Evolutionary conservation across 2,888 invertebrate genomes (phyloP).

Genomic region (Siphlonurus alternatus): DNA sequence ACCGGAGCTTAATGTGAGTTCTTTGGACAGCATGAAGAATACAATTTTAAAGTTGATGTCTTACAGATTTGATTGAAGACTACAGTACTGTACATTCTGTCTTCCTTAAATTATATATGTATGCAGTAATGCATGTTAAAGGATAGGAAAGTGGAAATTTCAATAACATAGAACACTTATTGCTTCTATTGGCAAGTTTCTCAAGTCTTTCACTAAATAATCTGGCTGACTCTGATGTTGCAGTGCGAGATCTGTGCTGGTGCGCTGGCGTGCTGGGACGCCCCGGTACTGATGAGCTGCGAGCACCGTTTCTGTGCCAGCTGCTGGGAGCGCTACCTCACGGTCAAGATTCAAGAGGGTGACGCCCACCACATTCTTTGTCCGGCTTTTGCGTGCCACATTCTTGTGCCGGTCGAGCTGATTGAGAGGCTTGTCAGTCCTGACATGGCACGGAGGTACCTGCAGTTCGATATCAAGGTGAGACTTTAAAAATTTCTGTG

Average conservation of each 20-base stretch:
- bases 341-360: constrained; percentile 45
- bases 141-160: too few relatives aligned
- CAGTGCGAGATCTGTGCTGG: constrained; percentile 44
- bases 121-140: too few relatives aligned
- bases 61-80: too few relatives aligned
- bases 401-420: constrained; percentile 44
- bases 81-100: too few relatives aligned
- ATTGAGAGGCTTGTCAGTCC: constrained; percentile 47
- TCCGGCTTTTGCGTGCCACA: constrained; percentile 44
- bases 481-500: neutral
- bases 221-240: too few relatives aligned
- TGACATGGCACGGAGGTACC: constrained; percentile 43
- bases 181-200: too few relatives aligned
- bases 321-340: constrained; percentile 49
- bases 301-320: constrained; percentile 42
- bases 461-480: constrained; percentile 52
- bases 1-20: neutral
- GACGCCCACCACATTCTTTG: constrained; percentile 47
- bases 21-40: too few relatives aligned
- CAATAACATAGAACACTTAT: too few relatives aligned
- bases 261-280: constrained; percentile 30
- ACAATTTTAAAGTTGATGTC: too few relatives aligned
- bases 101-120: too few relatives aligned
- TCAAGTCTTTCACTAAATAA: too few relatives aligned
- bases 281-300: constrained; percentile 39